A percentile compares a stretch with the other conserved stretches of the same genome.
Conservation (phyloP, 2,797 vertebrate species). For the Ceryle rudis region DNA sequence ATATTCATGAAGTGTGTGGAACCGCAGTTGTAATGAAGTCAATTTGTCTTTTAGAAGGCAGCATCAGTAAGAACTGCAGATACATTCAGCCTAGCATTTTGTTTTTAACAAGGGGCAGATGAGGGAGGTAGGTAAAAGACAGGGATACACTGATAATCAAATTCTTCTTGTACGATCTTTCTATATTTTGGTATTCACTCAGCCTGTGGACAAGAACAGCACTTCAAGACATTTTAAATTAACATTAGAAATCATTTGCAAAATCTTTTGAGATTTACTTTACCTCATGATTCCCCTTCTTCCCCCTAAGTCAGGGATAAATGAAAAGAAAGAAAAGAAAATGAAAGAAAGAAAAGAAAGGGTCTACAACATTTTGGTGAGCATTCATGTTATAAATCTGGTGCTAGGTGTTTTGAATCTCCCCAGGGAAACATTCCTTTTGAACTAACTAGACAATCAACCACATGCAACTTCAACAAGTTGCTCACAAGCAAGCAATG, state of each 20-base stretch:
- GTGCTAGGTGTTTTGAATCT: neutral
- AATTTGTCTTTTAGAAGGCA: neutral
- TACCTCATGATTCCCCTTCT: neutral
- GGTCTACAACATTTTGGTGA: neutral
- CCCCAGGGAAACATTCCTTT: neutral
- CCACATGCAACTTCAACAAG: neutral
- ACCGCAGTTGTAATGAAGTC: neutral
- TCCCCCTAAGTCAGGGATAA: neutral
- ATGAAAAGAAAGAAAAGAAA: neutral
- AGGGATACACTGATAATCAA: neutral
- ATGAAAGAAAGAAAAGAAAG: neutral
- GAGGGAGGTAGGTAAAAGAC: neutral
- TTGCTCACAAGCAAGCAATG: neutral
- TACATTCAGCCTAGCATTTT: neutral
- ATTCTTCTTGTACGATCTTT: neutral
- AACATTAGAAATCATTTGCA: neutral
- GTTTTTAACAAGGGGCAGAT: neutral
- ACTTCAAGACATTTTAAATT: neutral
- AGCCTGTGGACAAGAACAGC: neutral
- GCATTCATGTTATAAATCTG: neutral
- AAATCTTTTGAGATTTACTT: neutral
- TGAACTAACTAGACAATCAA: neutral
- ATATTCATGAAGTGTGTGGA: neutral
- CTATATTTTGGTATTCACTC: neutral
- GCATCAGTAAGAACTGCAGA: neutral